phyloP scores from a whole-genome alignment of 2,888 invertebrate genomes.

The Amphipyra berbera region DNA sequence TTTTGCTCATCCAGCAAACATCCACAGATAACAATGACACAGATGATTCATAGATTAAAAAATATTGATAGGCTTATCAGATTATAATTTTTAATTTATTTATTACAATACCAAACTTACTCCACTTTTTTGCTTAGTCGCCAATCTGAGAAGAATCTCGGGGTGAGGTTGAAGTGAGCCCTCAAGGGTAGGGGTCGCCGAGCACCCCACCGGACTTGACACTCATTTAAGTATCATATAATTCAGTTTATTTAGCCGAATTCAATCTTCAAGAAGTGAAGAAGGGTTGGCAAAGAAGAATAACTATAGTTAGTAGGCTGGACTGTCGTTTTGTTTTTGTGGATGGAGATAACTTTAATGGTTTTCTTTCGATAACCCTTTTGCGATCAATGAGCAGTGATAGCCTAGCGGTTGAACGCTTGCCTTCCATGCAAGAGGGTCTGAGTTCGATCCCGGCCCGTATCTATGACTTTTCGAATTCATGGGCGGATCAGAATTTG shows the following conservation, averaged over 20 bases:
- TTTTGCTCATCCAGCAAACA: too few relatives aligned
- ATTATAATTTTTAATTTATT: too few relatives aligned
- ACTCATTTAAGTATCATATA: conserved; percentile 93
- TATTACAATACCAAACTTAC: conserved; percentile 55
- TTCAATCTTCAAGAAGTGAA: conserved; percentile 67
- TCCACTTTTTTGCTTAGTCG: conserved; percentile 40
- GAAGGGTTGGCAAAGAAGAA: conserved; percentile 22
- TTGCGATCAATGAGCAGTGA: too few relatives aligned
- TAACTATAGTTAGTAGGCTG: background rate
- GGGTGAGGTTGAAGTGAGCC: conserved; percentile 82
- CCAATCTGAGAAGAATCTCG: conserved; percentile 82
- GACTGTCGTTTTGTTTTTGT: conserved; percentile 6
- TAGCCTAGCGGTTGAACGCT: too few relatives aligned
- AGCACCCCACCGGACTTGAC: conserved; percentile 79
- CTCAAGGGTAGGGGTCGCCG: conserved; percentile 63
- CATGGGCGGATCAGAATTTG: too few relatives aligned
- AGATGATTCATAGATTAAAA: too few relatives aligned
- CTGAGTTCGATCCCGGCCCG: too few relatives aligned
- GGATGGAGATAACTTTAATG: background rate
- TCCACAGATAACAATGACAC: too few relatives aligned
- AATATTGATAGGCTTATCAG: too few relatives aligned
- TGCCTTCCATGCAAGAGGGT: too few relatives aligned
- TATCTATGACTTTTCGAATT: too few relatives aligned
- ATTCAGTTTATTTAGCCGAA: conserved; percentile 91
- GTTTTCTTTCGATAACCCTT: too few relatives aligned